These are phyloP conservation scores for Eristalis intricaria DNA, from an alignment of 2,888 invertebrate genomes.

Conservation along the genomic window DNA sequence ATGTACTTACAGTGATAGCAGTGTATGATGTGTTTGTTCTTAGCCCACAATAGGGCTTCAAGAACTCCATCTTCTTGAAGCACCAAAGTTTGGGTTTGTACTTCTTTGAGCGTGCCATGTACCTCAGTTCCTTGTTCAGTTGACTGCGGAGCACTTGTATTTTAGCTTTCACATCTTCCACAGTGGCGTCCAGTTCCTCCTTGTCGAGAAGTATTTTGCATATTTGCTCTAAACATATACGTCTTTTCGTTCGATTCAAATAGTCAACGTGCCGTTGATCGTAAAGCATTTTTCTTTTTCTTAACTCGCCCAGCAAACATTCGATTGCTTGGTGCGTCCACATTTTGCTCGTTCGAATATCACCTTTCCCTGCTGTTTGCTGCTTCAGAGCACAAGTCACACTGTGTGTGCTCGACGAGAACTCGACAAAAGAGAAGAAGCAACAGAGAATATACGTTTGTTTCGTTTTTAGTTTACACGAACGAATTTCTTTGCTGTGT, in stretches of 20 bases:
- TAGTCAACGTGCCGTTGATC: constrained; percentile 50
- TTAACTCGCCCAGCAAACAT: constrained; percentile 36
- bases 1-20: constrained; percentile 26
- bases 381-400: constrained; percentile 53
- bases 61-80: constrained; percentile 65
- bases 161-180: constrained; percentile 47
- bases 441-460: neutral
- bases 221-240: constrained; percentile 31
- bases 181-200: constrained; percentile 27
- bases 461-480: constrained; percentile 49
- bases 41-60: constrained; percentile 38
- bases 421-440: constrained; percentile 5
- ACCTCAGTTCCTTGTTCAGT: constrained; percentile 57
- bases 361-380: constrained; percentile 46
- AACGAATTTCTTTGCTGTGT: constrained; percentile 41
- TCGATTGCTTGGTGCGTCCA: constrained; percentile 58
- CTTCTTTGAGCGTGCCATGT: constrained; percentile 48
- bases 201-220: constrained; percentile 45
- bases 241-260: constrained; percentile 46
- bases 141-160: constrained; percentile 57
- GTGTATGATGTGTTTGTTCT: constrained; percentile 15
- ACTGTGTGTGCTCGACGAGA: constrained; percentile 62
- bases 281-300: constrained; percentile 48
- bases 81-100: constrained; percentile 63
- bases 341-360: constrained; percentile 23